Base-by-base conservation (phyloP, 2,113 vertebrate genomes). In the Potamarius usumacintae region DNA sequence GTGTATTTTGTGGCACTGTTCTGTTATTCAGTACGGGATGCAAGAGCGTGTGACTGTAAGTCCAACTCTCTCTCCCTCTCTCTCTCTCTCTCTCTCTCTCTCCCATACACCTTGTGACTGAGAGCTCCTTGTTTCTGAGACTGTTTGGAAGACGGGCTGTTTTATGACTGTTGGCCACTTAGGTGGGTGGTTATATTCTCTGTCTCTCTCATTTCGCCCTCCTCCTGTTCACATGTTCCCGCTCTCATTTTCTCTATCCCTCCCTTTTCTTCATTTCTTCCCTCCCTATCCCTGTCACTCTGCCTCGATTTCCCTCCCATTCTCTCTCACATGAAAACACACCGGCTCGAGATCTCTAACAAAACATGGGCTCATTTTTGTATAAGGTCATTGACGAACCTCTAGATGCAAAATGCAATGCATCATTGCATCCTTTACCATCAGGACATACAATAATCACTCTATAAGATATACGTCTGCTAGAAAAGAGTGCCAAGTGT, bases 141-240 rank as follows among this genome's bases (percentile, higher is more conserved):
- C 89, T 42, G 91, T 93, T 94, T 55, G 91, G 88, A 92, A 90
- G 92, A 83, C 85, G 58, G 84, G 87, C 90, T 93, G 93, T 93
- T 94, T 96, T 95, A 95, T 95, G 94, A 94, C 92, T 93, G 90
- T 89, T 94, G 93, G 92, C 91, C 89, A 91, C 91, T 93, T 94
- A 93, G 94, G 95, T 95, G 94, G 95, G 95, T 94, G 94, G 94
- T 94, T 95, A 95, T 96, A 91, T 93, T 92, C 93, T 88, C 93
- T 91, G 90, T 89, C 93, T 91, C 91, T 91, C 89, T 87, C 91
- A 89, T 90, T 80, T 89, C 83, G 89, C 87, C 90, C 90, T 91
- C 85, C 90, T 90, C 86, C 86, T 90, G 89, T 88, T 89, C 91
- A 90, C 90, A 86, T 83, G 81, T 91, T 91, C 90, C 69, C 65